Evolutionary conservation across 2,113 vertebrate species (phyloP), one percentile per base, ranked within the genome.

Genomic region (Platichthys flesus): DNA sequence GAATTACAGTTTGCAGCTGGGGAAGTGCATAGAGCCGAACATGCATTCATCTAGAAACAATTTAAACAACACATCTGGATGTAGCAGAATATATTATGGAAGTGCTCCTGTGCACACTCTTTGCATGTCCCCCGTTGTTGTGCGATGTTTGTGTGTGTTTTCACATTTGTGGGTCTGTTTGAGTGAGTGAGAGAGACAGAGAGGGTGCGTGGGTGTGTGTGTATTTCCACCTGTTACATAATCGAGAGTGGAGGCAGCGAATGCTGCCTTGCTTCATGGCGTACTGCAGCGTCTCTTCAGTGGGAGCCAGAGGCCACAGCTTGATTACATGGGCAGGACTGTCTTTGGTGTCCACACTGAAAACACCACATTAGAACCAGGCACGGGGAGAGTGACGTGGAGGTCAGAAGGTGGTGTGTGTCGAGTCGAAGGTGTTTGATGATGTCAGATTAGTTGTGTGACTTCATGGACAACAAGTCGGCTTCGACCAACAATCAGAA

Each of bases 171-270:
- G 68, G 64, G 40, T 82, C 67, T 76, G 70, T 82, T 68, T 58
- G 67, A 65, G 59, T 71, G 65, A 63, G 70, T 51, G 63, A 79
- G 15, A 49, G 47, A 18, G 47, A 63, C 63, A 56, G 42, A 79
- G 73, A 87, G 73, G 23, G 69, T 67, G 78, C 5, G 89, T 87
- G 86, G 24, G 88, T 67, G 82, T 80, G 68, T 85, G 85, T 80
- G 68, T 80, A 66, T 85, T 87, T 91, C 89, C 88, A 92, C 88
- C 83, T 91, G 91, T 93, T 93, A 91, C 81, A 91, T 90, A 91
- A 91, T 84, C 61, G 72, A 88, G 74, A 90, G 79, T 85, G 83
- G 81, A 91, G 84, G 84, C 85, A 84, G 74, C 81, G 72, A 87
- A 81, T 86, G 80, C 80, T 82, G 81, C 82, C 84, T 85, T 65